Evolutionary conservation across 2,888 invertebrate genomes (phyloP).

Genomic region (Leptothorax acervorum): DNA sequence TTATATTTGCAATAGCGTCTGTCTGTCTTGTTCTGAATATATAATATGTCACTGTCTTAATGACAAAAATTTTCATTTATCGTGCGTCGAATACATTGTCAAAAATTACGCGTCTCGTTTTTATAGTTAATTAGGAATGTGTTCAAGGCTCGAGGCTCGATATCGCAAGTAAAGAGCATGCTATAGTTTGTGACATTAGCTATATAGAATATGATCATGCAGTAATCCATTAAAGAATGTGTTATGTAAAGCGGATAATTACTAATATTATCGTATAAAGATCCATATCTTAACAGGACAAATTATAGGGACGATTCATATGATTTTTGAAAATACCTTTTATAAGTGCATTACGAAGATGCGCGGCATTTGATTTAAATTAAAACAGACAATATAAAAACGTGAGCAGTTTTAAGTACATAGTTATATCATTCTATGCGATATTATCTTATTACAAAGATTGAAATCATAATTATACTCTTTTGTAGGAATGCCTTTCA

Average conservation of each 20-base stretch:
- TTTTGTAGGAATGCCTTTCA: not conserved
- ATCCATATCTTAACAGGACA: not conserved
- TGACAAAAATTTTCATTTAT: slow-evolving; percentile 25
- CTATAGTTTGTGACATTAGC: not conserved
- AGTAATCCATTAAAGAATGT: slow-evolving; percentile 10
- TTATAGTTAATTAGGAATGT: not conserved
- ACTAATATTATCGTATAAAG: slow-evolving; percentile 17
- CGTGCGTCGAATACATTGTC: not conserved
- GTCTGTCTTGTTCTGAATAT: not conserved
- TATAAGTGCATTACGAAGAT: not conserved
- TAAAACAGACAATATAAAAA: not conserved
- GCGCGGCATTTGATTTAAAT: not conserved
- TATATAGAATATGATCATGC: not conserved
- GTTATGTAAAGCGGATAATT: slow-evolving; percentile 18
- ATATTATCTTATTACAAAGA: not conserved
- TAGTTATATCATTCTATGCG: not conserved
- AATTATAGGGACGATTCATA: not conserved
- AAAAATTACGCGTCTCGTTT: slow-evolving; percentile 1
- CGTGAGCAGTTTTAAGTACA: not conserved
- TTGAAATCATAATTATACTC: not conserved
- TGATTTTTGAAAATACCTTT: not conserved
- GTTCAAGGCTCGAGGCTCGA: not conserved
- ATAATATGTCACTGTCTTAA: slow-evolving; percentile 4
- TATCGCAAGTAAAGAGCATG: not conserved
- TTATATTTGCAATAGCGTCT: not conserved